A percentile compares a stretch with the other conserved stretches of the same genome.
phyloP scores from a whole-genome alignment of 2,797 vertebrate genomes.

The Chloroceryle amazona region DNA sequence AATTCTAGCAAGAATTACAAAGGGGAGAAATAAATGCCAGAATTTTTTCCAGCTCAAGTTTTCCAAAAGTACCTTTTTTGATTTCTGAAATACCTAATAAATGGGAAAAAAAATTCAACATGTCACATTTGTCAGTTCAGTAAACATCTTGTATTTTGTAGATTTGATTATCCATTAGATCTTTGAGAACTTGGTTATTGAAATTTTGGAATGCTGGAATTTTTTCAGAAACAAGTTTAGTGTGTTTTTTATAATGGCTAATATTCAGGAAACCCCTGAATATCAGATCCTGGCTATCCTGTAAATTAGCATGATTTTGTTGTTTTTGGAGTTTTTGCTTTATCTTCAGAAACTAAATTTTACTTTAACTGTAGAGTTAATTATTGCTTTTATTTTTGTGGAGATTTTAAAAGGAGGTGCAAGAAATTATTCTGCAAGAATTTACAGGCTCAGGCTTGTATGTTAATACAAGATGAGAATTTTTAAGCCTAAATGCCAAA shows the following conservation, averaged over 20 bases:
- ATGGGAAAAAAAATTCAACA: fast-evolving
- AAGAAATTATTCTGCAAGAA: not conserved
- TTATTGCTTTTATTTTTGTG: not conserved
- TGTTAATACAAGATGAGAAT: not conserved
- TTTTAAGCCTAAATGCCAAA: not conserved
- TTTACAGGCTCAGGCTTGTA: not conserved
- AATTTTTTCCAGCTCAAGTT: not conserved
- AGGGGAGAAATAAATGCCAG: not conserved
- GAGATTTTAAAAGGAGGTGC: not conserved
- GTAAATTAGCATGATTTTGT: not conserved
- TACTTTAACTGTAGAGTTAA: not conserved
- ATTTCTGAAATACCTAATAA: not conserved
- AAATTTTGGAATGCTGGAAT: not conserved
- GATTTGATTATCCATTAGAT: not conserved
- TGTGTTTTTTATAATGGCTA: not conserved
- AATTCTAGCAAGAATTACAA: not conserved
- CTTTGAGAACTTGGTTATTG: not conserved
- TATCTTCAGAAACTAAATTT: not conserved
- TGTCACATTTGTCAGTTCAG: not conserved
- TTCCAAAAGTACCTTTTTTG: not conserved
- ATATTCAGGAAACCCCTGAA: not conserved
- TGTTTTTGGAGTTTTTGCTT: not conserved
- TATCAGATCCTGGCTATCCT: not conserved
- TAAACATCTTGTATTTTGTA: not conserved
- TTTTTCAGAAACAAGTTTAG: not conserved